Evolutionary conservation across 1,140 invertebrate genomes (phyloP).

Genomic region (Venturia canescens): DNA sequence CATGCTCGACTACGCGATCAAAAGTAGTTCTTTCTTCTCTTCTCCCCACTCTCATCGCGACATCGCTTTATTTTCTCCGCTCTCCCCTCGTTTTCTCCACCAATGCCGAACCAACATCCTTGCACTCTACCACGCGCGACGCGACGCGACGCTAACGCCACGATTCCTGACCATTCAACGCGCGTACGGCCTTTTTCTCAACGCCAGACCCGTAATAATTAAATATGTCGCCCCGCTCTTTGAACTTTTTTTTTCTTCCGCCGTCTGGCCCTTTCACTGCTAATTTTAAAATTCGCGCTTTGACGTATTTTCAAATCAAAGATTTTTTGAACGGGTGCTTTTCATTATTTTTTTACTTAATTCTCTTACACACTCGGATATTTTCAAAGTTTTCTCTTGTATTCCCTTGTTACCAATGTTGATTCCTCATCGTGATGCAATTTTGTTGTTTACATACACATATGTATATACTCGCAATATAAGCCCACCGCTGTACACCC

Average conservation of each 20-base stretch:
- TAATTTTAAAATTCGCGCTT: too few species aligned
- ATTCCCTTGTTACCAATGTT: neutral
- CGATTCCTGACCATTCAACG: too few species aligned
- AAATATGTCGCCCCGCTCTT: too few species aligned
- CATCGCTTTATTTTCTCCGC: neutral
- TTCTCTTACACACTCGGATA: neutral
- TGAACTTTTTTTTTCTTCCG: too few species aligned
- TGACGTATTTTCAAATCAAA: too few species aligned
- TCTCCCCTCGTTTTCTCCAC: neutral
- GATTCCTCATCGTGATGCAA: neutral
- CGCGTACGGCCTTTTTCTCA: neutral
- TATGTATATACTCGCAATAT: neutral
- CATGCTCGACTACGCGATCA: slow-evolving; percentile 35
- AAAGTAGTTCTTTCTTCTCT: slow-evolving; percentile 43
- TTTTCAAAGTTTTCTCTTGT: neutral
- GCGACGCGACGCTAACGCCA: too few species aligned
- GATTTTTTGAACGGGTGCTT: too few species aligned
- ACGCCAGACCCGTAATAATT: too few species aligned
- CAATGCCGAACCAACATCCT: neutral
- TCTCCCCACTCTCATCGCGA: slow-evolving; percentile 9
- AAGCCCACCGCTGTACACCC: neutral
- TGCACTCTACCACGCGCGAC: too few species aligned
- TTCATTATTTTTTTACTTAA: neutral
- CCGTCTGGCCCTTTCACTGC: too few species aligned
- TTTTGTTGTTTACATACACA: neutral